phyloP scores from a whole-genome alignment of 1,140 invertebrate genomes.

The Drosophila mauritiana region DNA sequence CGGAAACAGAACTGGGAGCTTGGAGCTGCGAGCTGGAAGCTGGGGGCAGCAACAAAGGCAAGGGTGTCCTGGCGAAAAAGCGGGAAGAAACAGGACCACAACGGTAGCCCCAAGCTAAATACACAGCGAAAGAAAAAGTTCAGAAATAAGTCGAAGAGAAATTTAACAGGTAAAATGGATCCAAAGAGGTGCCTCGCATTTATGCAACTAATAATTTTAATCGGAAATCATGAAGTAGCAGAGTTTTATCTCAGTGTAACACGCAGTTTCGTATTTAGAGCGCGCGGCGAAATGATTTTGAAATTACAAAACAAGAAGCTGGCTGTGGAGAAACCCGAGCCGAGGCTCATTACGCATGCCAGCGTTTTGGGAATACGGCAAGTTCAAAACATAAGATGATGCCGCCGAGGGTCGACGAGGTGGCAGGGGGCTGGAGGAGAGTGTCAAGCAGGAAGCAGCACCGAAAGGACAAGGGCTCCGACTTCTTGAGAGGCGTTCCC shows the following conservation, averaged over 20 bases:
- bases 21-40: background rate
- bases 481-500: constrained; percentile 30
- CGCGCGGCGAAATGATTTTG: constrained; percentile 63
- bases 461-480: constrained; percentile 52
- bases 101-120: constrained; percentile 20
- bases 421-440: background rate
- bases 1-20: constrained; percentile 9
- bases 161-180: no score
- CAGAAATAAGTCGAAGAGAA: background rate
- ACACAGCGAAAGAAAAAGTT: background rate
- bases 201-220: no score
- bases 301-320: constrained; percentile 74
- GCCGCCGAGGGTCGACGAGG: constrained; percentile 5
- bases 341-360: constrained; percentile 72
- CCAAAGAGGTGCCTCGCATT: no score
- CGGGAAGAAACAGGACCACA: constrained; percentile 17
- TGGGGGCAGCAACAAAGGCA: constrained; percentile 6
- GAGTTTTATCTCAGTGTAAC: constrained; percentile 1
- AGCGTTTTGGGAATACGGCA: constrained; percentile 70
- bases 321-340: constrained; percentile 40
- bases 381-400: constrained; percentile 19
- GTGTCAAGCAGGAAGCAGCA: constrained; percentile 29
- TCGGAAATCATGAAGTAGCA: background rate
- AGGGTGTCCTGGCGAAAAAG: constrained; percentile 9
- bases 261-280: constrained; percentile 32